phyloP scores from a whole-genome alignment of 1,140 invertebrate genomes.

The Drosophila grimshawi region DNA sequence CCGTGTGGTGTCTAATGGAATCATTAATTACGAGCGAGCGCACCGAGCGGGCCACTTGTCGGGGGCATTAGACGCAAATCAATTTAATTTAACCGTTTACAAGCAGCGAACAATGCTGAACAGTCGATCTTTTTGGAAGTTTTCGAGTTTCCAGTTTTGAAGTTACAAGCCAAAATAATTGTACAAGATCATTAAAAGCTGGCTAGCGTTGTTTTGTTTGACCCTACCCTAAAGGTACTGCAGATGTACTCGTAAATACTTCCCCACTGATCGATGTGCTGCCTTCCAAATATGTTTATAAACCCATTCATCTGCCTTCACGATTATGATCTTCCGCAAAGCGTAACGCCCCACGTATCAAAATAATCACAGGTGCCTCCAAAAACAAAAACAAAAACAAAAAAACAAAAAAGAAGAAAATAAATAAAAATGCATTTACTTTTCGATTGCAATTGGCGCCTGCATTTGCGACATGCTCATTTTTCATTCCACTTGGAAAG shows the following conservation, averaged over 20 bases:
- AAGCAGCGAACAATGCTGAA: slow-evolving; percentile 68
- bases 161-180: slow-evolving; percentile 59
- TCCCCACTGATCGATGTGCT: slow-evolving; percentile 61
- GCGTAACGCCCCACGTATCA: slow-evolving; percentile 31
- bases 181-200: slow-evolving; percentile 75
- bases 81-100: slow-evolving; percentile 83
- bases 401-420: too few relatives aligned
- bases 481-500: slow-evolving; percentile 51
- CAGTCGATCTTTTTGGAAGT: slow-evolving; percentile 40
- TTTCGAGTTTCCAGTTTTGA: slow-evolving; percentile 7
- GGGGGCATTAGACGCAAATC: slow-evolving; percentile 82
- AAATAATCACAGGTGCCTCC: slow-evolving; percentile 39
- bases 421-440: slow-evolving; percentile 21
- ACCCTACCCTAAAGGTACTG: neutral
- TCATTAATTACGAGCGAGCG: slow-evolving; percentile 73
- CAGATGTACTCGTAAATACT: neutral
- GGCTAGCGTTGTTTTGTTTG: neutral
- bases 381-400: too few relatives aligned
- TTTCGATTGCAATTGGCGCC: slow-evolving; percentile 70
- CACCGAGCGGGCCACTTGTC: slow-evolving; percentile 73
- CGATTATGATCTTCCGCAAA: slow-evolving; percentile 23
- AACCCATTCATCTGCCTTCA: slow-evolving; percentile 68
- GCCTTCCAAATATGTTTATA: slow-evolving; percentile 79
- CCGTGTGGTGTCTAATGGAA: slow-evolving; percentile 78
- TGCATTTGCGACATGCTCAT: slow-evolving; percentile 67